Evolutionary conservation across 2,113 vertebrate species (phyloP).

Genomic region (Ranitomeya imitator): DNA sequence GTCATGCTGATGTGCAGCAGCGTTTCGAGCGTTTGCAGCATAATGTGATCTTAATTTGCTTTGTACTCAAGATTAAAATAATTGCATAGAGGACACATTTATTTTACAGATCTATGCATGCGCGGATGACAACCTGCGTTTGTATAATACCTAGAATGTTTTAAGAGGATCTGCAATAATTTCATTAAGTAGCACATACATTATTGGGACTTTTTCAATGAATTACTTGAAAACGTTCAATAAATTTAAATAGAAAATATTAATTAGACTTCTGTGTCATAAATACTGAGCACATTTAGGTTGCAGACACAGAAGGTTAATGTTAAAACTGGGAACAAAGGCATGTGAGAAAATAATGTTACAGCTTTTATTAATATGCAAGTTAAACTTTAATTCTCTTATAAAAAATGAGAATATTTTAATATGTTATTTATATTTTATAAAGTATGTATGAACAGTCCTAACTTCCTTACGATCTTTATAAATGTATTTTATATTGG

Average conservation of each 20-base stretch:
- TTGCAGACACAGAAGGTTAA: neutral
- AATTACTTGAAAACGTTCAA: neutral
- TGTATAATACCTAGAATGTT: neutral
- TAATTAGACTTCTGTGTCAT: neutral
- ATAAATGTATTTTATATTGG: neutral
- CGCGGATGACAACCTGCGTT: neutral
- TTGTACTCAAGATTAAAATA: neutral
- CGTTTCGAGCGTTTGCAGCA: conserved; percentile 1
- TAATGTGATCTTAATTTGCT: neutral
- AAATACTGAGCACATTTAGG: neutral
- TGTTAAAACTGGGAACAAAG: neutral
- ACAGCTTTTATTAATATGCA: neutral
- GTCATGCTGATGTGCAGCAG: neutral
- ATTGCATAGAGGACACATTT: neutral
- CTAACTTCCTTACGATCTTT: neutral
- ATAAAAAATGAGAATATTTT: neutral
- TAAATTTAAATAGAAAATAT: neutral
- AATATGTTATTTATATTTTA: neutral
- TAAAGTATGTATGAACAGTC: neutral
- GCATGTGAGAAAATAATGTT: neutral
- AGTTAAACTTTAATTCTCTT: neutral
- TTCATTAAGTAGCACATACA: neutral
- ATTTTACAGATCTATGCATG: neutral
- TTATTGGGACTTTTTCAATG: neutral
- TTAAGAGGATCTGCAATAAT: neutral